phyloP scores from a whole-genome alignment of 2,113 vertebrate species.

The Sapayoa aenigma region DNA sequence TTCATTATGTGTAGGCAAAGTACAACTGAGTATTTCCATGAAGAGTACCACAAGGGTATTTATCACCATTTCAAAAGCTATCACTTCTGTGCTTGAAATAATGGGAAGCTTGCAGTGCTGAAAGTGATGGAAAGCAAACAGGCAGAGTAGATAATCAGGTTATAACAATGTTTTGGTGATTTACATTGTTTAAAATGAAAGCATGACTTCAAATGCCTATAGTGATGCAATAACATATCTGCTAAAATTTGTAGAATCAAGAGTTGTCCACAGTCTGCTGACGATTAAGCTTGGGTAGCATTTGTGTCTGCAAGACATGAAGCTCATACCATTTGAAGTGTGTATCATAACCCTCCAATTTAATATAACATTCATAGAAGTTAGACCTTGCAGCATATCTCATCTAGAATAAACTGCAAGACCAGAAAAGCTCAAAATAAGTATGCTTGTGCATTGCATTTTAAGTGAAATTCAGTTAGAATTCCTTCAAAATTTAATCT shows the following conservation, averaged over 20 bases:
- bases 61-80: background rate
- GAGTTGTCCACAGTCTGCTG: background rate
- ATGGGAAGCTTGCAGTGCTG: background rate
- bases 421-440: background rate
- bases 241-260: background rate
- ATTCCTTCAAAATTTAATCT: slow-evolving; percentile 18
- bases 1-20: background rate
- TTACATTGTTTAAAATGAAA: background rate
- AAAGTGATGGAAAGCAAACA: background rate
- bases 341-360: background rate
- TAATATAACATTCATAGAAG: background rate
- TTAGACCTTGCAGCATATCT: background rate
- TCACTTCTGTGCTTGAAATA: background rate
- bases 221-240: background rate
- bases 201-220: background rate
- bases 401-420: background rate
- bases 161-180: background rate
- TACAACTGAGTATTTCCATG: background rate
- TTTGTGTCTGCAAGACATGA: background rate
- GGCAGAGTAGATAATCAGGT: background rate
- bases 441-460: background rate
- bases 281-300: background rate
- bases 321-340: background rate
- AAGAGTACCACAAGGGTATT: background rate
- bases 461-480: background rate